phyloP scores from a whole-genome alignment of 2,797 vertebrate species.

The Bovichtus variegatus region DNA sequence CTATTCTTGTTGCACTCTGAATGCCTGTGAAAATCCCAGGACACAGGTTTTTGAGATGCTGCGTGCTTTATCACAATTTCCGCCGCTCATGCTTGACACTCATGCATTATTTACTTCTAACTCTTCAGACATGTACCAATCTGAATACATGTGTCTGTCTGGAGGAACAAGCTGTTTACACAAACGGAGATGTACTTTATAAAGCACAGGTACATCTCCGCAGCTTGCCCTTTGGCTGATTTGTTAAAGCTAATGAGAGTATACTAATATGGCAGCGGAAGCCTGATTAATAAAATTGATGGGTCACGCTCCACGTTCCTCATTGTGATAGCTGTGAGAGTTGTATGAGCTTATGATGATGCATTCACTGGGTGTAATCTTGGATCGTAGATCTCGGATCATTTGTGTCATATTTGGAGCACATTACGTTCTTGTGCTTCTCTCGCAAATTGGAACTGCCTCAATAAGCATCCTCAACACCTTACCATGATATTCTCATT shows the following conservation, averaged over 20 bases:
- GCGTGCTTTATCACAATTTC: conserved; percentile 36
- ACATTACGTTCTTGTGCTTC: conserved; percentile 28
- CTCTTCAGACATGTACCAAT: conserved; percentile 31
- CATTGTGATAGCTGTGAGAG: conserved; percentile 18
- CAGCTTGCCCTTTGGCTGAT: conserved; percentile 40
- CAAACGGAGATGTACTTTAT: conserved; percentile 33
- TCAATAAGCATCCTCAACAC: conserved; percentile 43
- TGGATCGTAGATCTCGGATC: conserved; percentile 44
- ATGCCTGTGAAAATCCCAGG: conserved; percentile 23
- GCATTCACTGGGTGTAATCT: conserved; percentile 51
- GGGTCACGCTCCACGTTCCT: conserved; percentile 47
- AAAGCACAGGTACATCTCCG: conserved; percentile 35
- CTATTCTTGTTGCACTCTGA: conserved; percentile 14
- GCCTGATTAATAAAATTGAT: conserved; percentile 60
- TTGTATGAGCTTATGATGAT: conserved; percentile 7
- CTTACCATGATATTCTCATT: conserved; percentile 53
- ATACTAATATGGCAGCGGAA: conserved; percentile 56
- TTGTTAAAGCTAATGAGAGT: conserved; percentile 54
- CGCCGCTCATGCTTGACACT: conserved; percentile 18
- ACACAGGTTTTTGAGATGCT: conserved; percentile 20
- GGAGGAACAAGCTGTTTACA: conserved; percentile 42
- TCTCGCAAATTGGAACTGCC: conserved; percentile 39
- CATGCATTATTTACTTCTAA: conserved; percentile 45
- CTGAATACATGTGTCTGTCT: conserved; percentile 27
- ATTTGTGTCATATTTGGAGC: conserved; percentile 60